Evolutionary conservation across 2,113 vertebrate genomes (phyloP), one percentile per base, ranked within the genome.

Genomic region (Alethe diademata): DNA sequence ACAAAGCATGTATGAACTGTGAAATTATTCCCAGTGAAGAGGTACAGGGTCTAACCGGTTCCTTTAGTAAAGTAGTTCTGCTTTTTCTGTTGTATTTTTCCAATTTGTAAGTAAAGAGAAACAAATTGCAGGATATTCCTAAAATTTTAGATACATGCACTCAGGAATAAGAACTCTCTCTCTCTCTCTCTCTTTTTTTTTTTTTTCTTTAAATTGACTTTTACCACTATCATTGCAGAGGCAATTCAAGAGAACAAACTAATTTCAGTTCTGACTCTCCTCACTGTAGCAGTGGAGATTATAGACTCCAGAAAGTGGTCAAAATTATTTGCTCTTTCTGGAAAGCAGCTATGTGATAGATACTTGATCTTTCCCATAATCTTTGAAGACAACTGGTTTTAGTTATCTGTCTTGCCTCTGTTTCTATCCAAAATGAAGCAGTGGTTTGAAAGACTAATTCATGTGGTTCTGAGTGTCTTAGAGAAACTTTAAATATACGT

Each of bases 171-270:
- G 24, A 51, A 1, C 5, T 29, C 12, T 23, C 1, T 28, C 1
- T 43, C 0, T 25, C 5, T 14, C 1, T 12, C 2, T 8, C 4
- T 24, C 17, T 7, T 10, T 20, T 23, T 20, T 20, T 20, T 23
- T 23, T 24, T 33, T 7, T 11, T 4, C 22, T 65, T 48, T 16
- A 50, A 5, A 25, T 60, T 61, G 11, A 25, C 33, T 82, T 82
- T 82, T 72, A 33, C 14, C 1, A 0, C 6, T 51, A 2, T 12
- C 0, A 36, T 65, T 78, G 43, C 22, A 50, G 35, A 50, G 7
- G 15, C 45, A 26, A 22, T 85, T 62, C 16, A 69, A 7, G 48
- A 57, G 36, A 60, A 23, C 33, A 45, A 88, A 24, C 5, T 56
- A 29, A 35, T 45, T 91, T 57, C 3, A 10, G 2, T 81, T 87